Percentiles rank a stretch among this genome's conserved stretches.
Evolutionary conservation across 2,888 invertebrate species (phyloP).

Genomic region (Ctena decussata): DNA sequence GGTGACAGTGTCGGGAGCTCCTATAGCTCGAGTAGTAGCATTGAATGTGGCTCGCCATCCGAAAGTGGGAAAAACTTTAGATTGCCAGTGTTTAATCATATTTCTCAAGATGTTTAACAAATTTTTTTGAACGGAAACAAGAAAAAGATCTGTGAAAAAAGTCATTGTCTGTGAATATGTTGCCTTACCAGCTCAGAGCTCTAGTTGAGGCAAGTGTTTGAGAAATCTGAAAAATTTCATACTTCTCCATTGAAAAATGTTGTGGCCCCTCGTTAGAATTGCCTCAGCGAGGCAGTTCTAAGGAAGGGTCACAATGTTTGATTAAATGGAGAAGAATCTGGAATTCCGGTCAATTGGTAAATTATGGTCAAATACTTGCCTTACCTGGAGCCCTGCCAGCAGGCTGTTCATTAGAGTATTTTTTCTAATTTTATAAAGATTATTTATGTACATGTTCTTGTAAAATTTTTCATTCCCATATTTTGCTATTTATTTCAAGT

Average conservation of each 20-base stretch:
- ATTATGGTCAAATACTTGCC: no score
- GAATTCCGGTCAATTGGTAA: no score
- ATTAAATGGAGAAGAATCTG: no score
- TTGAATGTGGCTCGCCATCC: conserved; percentile 74
- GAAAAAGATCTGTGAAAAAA: background rate
- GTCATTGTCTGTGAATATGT: conserved; percentile 13
- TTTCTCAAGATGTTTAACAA: conserved; percentile 67
- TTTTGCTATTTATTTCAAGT: conserved; percentile 49
- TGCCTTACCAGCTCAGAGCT: conserved; percentile 4
- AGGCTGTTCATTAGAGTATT: conserved; percentile 10
- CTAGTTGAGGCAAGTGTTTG: no score
- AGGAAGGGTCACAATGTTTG: no score
- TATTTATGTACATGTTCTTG: conserved; percentile 47
- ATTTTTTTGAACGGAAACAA: background rate
- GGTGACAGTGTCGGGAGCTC: conserved; percentile 75
- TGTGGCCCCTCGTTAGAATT: no score
- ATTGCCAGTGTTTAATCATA: conserved; percentile 79
- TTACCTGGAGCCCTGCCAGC: no score
- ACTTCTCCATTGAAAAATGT: no score
- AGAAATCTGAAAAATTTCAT: no score
- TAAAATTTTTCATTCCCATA: conserved; percentile 50
- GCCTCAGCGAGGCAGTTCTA: no score
- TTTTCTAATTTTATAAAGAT: conserved; percentile 49
- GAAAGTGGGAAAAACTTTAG: conserved; percentile 77
- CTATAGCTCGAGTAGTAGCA: conserved; percentile 60